phyloP scores from a whole-genome alignment of 2,888 invertebrate species.

The Dolichomitus sp. region DNA sequence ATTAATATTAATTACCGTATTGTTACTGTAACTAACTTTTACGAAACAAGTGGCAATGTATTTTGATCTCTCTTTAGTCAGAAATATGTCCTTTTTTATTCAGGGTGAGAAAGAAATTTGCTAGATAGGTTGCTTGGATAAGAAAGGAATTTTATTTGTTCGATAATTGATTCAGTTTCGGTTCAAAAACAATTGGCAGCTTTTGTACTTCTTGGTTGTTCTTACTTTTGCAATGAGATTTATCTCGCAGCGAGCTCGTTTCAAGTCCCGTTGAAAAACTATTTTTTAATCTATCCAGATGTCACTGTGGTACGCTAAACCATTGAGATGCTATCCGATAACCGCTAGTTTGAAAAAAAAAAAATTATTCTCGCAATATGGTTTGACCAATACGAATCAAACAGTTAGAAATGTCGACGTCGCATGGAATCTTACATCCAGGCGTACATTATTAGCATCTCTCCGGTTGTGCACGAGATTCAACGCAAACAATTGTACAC shows the following conservation, averaged over 20 bases:
- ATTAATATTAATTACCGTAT: conserved; percentile 84
- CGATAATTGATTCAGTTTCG: conserved; percentile 74
- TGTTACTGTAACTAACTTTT: conserved; percentile 85
- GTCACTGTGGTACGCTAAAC: conserved; percentile 20
- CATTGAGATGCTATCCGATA: conserved; percentile 43
- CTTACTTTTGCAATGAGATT: conserved; percentile 72
- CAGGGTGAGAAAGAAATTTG: conserved; percentile 66
- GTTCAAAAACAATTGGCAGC: conserved; percentile 83
- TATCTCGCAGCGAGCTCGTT: conserved; percentile 38
- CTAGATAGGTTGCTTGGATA: conserved; percentile 78
- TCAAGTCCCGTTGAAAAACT: conserved; percentile 33
- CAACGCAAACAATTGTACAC: conserved; percentile 31
- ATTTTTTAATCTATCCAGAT: conserved; percentile 32
- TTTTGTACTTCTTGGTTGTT: conserved; percentile 82
- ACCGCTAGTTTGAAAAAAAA: conserved; percentile 14
- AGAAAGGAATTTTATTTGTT: conserved; percentile 80
- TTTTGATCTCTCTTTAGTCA: conserved; percentile 92
- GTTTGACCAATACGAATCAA: not conserved
- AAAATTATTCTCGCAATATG: conserved; percentile 6
- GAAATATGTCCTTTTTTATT: conserved; percentile 88
- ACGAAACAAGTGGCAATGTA: conserved; percentile 89
- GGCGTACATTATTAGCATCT: conserved; percentile 49
- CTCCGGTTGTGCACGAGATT: conserved; percentile 59
- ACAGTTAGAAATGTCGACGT: conserved; percentile 8
- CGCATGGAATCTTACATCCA: conserved; percentile 41